Percentiles rank a stretch among this genome's conserved stretches.
phyloP scores from a whole-genome alignment of 1,140 invertebrate genomes.

The Bombus pascuorum region DNA sequence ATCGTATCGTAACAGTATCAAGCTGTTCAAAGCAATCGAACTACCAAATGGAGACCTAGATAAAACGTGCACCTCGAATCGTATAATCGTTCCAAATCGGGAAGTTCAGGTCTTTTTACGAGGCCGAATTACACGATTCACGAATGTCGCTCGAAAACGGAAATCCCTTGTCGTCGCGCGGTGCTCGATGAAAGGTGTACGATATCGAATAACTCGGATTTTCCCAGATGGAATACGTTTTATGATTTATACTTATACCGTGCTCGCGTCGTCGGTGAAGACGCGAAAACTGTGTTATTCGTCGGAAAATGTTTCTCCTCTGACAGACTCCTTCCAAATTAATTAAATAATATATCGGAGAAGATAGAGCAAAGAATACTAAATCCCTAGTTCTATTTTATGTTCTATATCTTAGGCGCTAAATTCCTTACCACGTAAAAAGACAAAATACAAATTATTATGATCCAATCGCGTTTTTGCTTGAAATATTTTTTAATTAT shows the following conservation, averaged over 20 bases:
- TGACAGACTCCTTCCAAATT: neutral
- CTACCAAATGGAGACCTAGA: neutral
- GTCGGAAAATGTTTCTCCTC: neutral
- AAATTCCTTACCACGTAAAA: too few relatives aligned
- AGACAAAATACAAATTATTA: too few relatives aligned
- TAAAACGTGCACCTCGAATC: conserved; percentile 4
- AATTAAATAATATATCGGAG: neutral
- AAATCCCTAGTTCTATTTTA: too few relatives aligned
- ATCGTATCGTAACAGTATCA: neutral
- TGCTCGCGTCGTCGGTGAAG: neutral
- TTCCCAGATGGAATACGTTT: conserved; percentile 48
- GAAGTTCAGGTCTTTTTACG: conserved; percentile 10
- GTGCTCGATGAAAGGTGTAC: conserved; percentile 28
- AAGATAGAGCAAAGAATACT: too few relatives aligned
- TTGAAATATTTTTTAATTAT: too few relatives aligned
- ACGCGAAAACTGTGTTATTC: neutral
- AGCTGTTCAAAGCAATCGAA: neutral
- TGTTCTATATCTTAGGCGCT: too few relatives aligned
- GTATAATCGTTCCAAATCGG: conserved; percentile 28
- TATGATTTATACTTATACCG: conserved; percentile 3
- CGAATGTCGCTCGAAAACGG: conserved; percentile 49
- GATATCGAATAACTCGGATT: conserved; percentile 59
- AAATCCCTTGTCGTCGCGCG: conserved; percentile 55
- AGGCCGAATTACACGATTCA: conserved; percentile 54
- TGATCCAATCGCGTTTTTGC: too few relatives aligned